These are phyloP conservation scores for Clostera curtula DNA, from an alignment of 2,888 invertebrate species.

Conservation along the genomic window DNA sequence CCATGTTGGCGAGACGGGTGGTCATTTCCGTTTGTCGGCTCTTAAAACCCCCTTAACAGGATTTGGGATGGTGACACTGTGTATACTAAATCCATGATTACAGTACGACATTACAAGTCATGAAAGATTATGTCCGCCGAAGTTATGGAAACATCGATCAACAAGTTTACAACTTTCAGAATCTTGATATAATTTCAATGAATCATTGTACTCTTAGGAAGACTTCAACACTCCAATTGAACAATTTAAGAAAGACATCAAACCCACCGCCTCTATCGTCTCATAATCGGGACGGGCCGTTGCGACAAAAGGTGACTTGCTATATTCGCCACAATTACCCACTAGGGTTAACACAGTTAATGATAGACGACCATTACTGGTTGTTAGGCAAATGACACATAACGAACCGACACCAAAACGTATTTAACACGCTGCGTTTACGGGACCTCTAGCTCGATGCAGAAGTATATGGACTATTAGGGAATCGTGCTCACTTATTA, in stretches of 20 bases:
- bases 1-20: too few species aligned
- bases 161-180: background rate
- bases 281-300: constrained; percentile 25
- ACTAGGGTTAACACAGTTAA: constrained; percentile 70
- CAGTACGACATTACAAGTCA: too few species aligned
- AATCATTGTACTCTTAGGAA: background rate
- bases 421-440: constrained; percentile 63
- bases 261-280: constrained; percentile 17
- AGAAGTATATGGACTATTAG: constrained; percentile 28
- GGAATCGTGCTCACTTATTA: too few species aligned
- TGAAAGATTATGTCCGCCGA: too few species aligned
- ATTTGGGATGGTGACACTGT: too few species aligned
- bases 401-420: constrained; percentile 67
- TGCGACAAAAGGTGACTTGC: constrained; percentile 54
- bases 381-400: constrained; percentile 63
- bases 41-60: too few species aligned
- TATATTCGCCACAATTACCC: constrained; percentile 45
- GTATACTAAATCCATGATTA: too few species aligned
- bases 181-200: background rate
- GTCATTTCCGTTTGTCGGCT: too few species aligned
- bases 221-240: background rate
- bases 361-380: constrained; percentile 63
- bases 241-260: constrained; percentile 24
- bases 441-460: constrained; percentile 44
- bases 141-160: too few species aligned